Conservation (phyloP, 1,140 invertebrate genomes). For the Ylistrum balloti region DNA sequence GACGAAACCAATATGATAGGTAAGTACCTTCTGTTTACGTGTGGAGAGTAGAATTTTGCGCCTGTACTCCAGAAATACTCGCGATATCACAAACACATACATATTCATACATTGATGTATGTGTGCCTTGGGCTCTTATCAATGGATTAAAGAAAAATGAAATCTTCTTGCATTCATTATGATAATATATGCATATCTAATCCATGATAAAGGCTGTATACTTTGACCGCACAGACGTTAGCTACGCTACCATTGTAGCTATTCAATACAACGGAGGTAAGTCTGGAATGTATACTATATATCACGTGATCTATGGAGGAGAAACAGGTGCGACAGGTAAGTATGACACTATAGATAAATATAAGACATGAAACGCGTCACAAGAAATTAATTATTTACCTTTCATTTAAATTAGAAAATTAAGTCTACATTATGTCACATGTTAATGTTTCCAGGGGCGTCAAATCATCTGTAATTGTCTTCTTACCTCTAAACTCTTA, state of each 20-base stretch:
- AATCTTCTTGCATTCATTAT: slow-evolving; percentile 1
- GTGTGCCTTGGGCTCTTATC: neutral
- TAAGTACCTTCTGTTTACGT: too few species aligned
- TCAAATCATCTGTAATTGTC: too few species aligned
- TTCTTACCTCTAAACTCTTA: too few species aligned
- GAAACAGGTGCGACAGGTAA: neutral
- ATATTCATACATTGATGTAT: neutral
- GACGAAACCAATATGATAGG: too few species aligned
- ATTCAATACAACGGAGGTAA: neutral
- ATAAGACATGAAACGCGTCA: neutral
- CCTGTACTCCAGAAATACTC: too few species aligned
- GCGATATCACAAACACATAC: neutral
- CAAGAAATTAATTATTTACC: neutral
- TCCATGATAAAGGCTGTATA: slow-evolving; percentile 28
- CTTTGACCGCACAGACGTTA: neutral
- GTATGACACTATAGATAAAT: neutral
- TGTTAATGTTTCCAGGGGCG: too few species aligned
- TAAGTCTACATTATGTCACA: neutral
- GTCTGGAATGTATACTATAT: neutral
- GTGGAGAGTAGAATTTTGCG: too few species aligned
- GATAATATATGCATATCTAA: neutral
- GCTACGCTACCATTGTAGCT: neutral
- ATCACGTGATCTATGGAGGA: neutral
- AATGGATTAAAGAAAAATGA: neutral
- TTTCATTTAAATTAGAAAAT: neutral